These are phyloP conservation scores for Wiebesia pumilae DNA, from an alignment of 1,140 invertebrate species.

Conservation along the genomic window DNA sequence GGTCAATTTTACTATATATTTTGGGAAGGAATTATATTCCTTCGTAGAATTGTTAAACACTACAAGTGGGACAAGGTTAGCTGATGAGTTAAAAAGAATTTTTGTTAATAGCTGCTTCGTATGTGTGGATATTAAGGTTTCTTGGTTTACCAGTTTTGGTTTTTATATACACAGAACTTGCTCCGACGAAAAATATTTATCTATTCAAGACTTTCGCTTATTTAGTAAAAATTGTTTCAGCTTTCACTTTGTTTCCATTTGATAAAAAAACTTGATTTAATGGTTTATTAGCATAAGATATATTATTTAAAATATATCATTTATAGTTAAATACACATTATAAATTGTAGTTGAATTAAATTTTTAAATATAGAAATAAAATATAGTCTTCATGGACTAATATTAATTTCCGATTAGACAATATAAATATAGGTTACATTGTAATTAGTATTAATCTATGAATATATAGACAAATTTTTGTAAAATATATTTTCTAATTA, in stretches of 20 bases:
- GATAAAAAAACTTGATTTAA: not conserved
- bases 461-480: not conserved
- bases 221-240: not conserved
- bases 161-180: conserved; percentile 35
- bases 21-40: conserved; percentile 83
- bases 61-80: conserved; percentile 85
- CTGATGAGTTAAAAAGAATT: conserved; percentile 42
- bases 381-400: too few species aligned
- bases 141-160: conserved; percentile 7
- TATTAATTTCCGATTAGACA: not conserved
- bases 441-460: not conserved
- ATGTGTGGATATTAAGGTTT: not conserved
- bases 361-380: too few species aligned
- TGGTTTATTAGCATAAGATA: not conserved
- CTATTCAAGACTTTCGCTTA: not conserved
- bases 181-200: conserved; percentile 39
- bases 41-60: conserved; percentile 85
- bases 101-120: conserved; percentile 25
- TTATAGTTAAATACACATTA: not conserved
- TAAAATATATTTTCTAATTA: not conserved
- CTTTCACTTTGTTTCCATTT: conserved; percentile 31
- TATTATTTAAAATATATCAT: not conserved
- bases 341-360: not conserved
- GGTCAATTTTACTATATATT: conserved; percentile 87
- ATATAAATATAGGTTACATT: not conserved